Evolutionary conservation across 1,140 invertebrate genomes (phyloP), one percentile per base, ranked within the genome.

Genomic region (Zelostemma sp.): DNA sequence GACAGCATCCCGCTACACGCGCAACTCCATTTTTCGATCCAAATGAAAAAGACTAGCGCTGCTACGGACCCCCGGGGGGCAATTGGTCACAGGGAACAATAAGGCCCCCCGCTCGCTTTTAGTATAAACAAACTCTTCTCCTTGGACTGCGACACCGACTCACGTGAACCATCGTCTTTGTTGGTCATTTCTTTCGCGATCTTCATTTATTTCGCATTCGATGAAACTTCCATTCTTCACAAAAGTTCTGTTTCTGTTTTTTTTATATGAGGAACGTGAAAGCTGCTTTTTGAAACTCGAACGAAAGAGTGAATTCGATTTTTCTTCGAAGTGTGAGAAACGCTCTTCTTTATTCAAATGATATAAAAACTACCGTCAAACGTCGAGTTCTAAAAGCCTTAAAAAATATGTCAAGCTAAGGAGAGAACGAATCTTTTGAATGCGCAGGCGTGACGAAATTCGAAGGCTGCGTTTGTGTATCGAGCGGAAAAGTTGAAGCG

Each of bases 31-130:
- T 67, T 67, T 62, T 56, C 19, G n/a, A 15, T 19, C 12, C 15
- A 19, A 53, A 64, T 68, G 69, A 73, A 72, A 70, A 73, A 67
- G 57, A 35, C 58, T 65, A 72, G 55, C 64, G 61, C 47, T 49
- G 53, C 40, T 65, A 31, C 21, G 54, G 43, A 48, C 68, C 61
- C 73, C 73, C 31, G 55, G 28, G 25, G 70, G 15, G 72, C 77
- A 80, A 81, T 81, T 80, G 78, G 76, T 79, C 69, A 78, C 73
- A 75, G 65, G n/a, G 73, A 76, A 76, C 73, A 79, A 77, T 75
- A 57, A 67, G 62, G 43, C 58, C 65, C 66, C 68, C 59, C 54
- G 70, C 59, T 69, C 60, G 41, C 51, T 53, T 43, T 57, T 47
- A 75, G 58, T 73, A 74, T 77, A 78, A 79, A 81, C 77, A 81